Base-by-base conservation (phyloP, 2,888 invertebrate species). In the Cordilura impudica region DNA sequence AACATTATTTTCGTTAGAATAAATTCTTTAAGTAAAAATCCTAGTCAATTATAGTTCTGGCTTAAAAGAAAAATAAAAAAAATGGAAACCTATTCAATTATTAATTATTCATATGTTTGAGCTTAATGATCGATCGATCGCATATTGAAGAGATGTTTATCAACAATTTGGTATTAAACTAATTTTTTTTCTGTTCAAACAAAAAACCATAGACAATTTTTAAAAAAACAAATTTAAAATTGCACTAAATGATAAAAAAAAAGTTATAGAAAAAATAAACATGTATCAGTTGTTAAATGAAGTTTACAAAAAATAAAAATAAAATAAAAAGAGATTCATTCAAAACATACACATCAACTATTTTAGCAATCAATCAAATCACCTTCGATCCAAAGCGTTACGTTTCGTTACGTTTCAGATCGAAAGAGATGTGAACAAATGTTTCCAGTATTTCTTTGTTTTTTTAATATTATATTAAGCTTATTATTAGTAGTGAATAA, bases 401-500 rank as follows among this genome's bases (percentile, higher is more conserved):
- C 16, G 16, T 18, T 60, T 7, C 18, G 35, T 35, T 35, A 45
- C 18, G 10, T n/a, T n/a, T 12, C 8, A 10, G 47, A 65, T 58
- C 65, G 45, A 21, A 51, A 26, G 1, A 39, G 29, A 61, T 51
- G 60, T 26, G 12, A 26, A 54, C 53, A 35, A 58, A 51, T 45
- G 26, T 69, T 43, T 69, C 47, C 60, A 29, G 26, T 65, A 65
- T 65, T 49, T n/a, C n/a, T n/a, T n/a, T n/a, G n/a, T n/a, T n/a
- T n/a, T n/a, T 65, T 71, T 70, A 10, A 60, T 19, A 63, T 72
- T 58, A 65, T 60, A 67, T 74, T 79, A 75, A 75, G 75, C 79
- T 75, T 65, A 75, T 61, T 54, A 60, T 58, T 65, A 79, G 79
- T 75, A 71, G 49, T 67, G 66, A 75, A 61, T 67, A 72, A 75